phyloP scores from a whole-genome alignment of 2,888 invertebrate genomes.

The Ornithoptera alexandrae region DNA sequence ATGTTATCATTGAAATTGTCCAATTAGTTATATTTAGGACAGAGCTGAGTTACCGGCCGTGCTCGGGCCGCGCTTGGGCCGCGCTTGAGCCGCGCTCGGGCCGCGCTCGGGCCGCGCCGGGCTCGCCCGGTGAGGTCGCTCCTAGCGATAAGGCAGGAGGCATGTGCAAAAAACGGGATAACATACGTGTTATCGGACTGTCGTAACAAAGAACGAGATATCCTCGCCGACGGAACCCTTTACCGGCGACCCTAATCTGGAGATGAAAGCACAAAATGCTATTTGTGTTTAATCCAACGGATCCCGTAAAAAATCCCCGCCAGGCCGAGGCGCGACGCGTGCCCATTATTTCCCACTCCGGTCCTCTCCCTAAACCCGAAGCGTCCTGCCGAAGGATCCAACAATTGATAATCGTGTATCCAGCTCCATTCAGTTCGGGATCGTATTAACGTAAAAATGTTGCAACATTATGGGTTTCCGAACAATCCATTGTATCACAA shows the following conservation, averaged over 20 bases:
- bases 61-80: no score
- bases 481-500: not conserved
- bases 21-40: no score
- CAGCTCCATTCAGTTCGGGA: slow-evolving; percentile 1
- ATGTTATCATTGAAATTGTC: no score
- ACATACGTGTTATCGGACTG: no score
- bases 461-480: not conserved
- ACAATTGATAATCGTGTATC: slow-evolving; percentile 22
- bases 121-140: no score
- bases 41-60: no score
- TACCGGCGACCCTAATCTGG: slow-evolving; percentile 23
- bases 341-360: slow-evolving; percentile 20
- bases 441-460: slow-evolving; percentile 9
- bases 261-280: slow-evolving; percentile 24
- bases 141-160: no score
- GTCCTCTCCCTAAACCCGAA: slow-evolving; percentile 12
- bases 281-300: slow-evolving; percentile 22
- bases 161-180: no score
- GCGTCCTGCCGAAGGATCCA: not conserved
- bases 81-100: no score
- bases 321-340: slow-evolving; percentile 17
- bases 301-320: slow-evolving; percentile 16
- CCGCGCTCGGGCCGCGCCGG: no score
- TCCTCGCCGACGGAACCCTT: slow-evolving; percentile 15
- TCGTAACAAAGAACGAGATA: no score